Base-by-base conservation (phyloP, 2,888 invertebrate genomes). In the Germaria angustata region DNA sequence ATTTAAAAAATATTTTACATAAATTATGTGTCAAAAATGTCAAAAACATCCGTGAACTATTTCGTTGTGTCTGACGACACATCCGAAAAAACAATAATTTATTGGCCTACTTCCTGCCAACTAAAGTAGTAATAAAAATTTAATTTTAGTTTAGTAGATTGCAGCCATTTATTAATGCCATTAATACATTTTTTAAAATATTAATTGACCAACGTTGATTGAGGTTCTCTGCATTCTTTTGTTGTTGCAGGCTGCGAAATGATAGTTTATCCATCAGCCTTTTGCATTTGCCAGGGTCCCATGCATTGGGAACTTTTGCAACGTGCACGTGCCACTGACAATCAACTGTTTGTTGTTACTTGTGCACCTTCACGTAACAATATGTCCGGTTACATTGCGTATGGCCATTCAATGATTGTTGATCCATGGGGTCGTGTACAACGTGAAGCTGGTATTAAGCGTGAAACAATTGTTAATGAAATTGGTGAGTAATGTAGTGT, bases 231-330 rank as follows among this genome's bases (percentile, higher is more conserved):
- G 36, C n/a, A 34, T 72, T 36, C 13, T 22, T 32, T 36, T 22
- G 28, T 72, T 49, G 22, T 15, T 28, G 7, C 87, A 95, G 97
- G 96, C 0, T 98, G 98, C 88, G 93, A 96, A 55, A 90, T 98
- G 86, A 91, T 99, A 39, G 92, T 99, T 49, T 99, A 98, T 92
- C 98, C 99, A 0, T 98, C 96, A 22, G 98, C 98, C 2, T 99
- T 99, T 46, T 89, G 89, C 80, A 86, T 87, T 34, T 87, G 88
- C 39, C 90, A 90, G 84, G 99, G 99, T 0, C 98, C 98, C 0
- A 92, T 95, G 72, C 98, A 99, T 91, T 99, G 98, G 98, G 96
- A 97, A 88, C 90, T 97, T 4, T 92, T 99, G 17, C 95, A 94
- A 79, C 93, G 96, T 55, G 93, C 94, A 0, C 92, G 98, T 61